Percentiles rank a stretch among this genome's conserved stretches.
Evolutionary conservation across 2,113 vertebrate genomes (phyloP).

Genomic region (Himantopus leucocephalus): DNA sequence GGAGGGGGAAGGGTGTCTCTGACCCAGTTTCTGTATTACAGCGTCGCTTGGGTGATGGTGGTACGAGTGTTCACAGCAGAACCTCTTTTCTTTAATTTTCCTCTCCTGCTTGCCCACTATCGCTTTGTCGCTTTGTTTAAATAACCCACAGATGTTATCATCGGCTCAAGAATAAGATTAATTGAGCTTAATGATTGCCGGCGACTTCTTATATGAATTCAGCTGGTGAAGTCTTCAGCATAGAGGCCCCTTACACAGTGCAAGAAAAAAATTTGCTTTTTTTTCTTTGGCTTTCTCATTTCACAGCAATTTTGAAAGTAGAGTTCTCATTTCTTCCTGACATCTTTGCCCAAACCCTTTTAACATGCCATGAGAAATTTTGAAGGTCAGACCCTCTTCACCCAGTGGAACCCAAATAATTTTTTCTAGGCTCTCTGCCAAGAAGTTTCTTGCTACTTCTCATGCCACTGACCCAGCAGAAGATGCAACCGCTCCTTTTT

Average conservation of each 20-base stretch:
- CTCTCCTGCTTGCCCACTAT: constrained; percentile 10
- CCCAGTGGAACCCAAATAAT: neutral
- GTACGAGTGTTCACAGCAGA: constrained; percentile 1
- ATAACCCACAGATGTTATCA: constrained; percentile 44
- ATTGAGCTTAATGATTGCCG: constrained; percentile 37
- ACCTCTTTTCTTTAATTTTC: constrained; percentile 13
- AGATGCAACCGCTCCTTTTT: neutral
- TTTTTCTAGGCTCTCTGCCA: neutral
- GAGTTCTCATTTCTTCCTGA: neutral
- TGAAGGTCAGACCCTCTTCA: neutral
- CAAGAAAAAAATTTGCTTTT: neutral
- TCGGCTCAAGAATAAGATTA: constrained; percentile 39
- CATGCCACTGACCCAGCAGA: neutral
- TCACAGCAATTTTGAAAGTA: neutral
- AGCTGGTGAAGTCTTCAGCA: constrained; percentile 4
- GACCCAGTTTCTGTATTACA: constrained; percentile 53
- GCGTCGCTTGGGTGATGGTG: neutral
- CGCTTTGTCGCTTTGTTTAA: constrained; percentile 40
- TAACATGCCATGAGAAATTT: neutral
- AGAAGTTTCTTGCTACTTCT: neutral
- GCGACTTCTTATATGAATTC: neutral
- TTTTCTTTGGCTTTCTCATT: neutral
- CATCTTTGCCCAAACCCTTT: neutral
- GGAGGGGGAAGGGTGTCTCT: constrained; percentile 56
- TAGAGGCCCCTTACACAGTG: neutral